Percentiles rank a stretch among this genome's conserved stretches.
phyloP scores from a whole-genome alignment of 2,888 invertebrate genomes.

The Byasa hedistus region DNA sequence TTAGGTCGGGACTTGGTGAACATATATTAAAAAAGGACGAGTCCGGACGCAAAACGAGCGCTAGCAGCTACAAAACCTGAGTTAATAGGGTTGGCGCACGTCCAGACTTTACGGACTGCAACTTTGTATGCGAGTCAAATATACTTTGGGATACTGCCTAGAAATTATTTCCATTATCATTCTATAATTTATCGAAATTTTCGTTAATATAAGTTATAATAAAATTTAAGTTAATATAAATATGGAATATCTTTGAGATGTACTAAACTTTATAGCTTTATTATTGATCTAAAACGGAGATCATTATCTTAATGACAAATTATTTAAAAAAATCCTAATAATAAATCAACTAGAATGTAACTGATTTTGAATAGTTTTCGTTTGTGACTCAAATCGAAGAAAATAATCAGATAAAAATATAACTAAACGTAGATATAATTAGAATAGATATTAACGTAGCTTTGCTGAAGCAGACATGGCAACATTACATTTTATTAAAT shows the following conservation, averaged over 20 bases:
- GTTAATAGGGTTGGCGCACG: constrained; percentile 14
- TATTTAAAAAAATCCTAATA: too few species aligned
- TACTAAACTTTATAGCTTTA: too few species aligned
- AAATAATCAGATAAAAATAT: too few species aligned
- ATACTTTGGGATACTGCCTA: constrained; percentile 2
- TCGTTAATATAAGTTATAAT: background rate
- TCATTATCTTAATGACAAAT: background rate
- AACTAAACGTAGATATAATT: too few species aligned
- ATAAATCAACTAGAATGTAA: too few species aligned
- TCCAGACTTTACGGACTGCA: background rate
- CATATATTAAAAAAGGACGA: constrained; percentile 5
- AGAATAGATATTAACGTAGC: too few species aligned
- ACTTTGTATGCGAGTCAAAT: constrained; percentile 1
- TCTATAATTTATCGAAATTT: background rate
- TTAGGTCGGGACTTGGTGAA: constrained; percentile 1
- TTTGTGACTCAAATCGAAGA: too few species aligned
- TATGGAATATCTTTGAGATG: too few species aligned
- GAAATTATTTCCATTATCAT: background rate
- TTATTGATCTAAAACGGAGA: background rate
- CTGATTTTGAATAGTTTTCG: too few species aligned
- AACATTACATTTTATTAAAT: too few species aligned
- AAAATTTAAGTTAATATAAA: too few species aligned
- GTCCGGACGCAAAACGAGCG: constrained; percentile 6
- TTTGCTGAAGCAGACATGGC: too few species aligned
- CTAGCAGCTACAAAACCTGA: constrained; percentile 12